Base-by-base conservation (phyloP, 2,888 invertebrate genomes). In the Endotricha flammealis region DNA sequence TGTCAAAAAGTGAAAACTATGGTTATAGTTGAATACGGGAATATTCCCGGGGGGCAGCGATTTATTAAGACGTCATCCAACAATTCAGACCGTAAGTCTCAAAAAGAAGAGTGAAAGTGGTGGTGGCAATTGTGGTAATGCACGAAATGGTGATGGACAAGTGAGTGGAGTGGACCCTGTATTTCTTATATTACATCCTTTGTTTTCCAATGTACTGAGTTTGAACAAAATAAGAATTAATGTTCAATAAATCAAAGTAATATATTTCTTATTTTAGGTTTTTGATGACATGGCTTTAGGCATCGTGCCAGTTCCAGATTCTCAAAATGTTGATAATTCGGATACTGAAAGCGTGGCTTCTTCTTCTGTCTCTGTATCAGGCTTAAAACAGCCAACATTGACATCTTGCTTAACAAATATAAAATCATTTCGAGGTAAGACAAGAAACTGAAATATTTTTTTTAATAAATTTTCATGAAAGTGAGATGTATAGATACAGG, bases 61-160 rank as follows among this genome's bases (percentile, higher is more conserved):
- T n/a, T 51, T 48, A 41, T 40, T 47, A 44, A 47, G 47, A 47
- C 44, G 44, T 20, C 49, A 44, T 40, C 45, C 47, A 43, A 46
- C 38, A 32, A 48, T 48, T 44, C 12, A 46, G 30, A 44, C 41
- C 17, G 44, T 42, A 46, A 41, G 39, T 43, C 37, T 38, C 32
- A 43, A 44, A 43, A 45, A 41, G 38, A 39, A 44, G 39, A 45
- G 41, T 39, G 32, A 44, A 39, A 47, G 41, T 41, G 45, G 37
- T 44, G 42, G 44, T 42, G 38, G 44, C 32, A 42, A 47, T 35
- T 47, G 42, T 47, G 42, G 29, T 47, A 44, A 46, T 41, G 46
- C 38, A 43, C 46, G 31, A 46, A 44, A 41, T 43, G 38, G 31
- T 43, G 30, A 38, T 41, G 41, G 39, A 27, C 29, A 36, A 44